Evolutionary conservation across 2,113 vertebrate species (phyloP).

Genomic region (Garra rufa): DNA sequence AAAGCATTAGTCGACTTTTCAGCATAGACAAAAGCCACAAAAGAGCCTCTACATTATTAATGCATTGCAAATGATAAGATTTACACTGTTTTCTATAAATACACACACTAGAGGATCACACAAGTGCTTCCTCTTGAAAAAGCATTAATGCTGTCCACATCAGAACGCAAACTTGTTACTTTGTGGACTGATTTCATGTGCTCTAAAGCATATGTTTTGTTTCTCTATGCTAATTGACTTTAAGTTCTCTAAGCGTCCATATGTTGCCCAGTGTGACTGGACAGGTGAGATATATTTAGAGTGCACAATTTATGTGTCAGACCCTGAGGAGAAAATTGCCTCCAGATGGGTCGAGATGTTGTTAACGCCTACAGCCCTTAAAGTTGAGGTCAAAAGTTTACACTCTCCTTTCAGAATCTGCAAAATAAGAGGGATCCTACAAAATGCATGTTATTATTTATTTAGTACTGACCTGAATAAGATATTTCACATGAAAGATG

Average conservation of each 20-base stretch:
- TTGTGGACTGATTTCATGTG: not conserved
- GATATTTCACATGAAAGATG: no score
- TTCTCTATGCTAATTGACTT: not conserved
- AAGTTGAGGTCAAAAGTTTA: no score
- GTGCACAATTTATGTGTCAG: conserved; percentile 5
- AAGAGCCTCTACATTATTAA: conserved; percentile 59
- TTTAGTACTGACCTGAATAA: no score
- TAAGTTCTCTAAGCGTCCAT: not conserved
- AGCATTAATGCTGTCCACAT: not conserved
- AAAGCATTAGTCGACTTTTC: not conserved
- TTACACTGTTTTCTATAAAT: conserved; percentile 45
- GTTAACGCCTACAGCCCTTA: no score
- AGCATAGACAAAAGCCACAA: conserved; percentile 58
- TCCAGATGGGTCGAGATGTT: conserved; percentile 65
- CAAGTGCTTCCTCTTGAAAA: not conserved
- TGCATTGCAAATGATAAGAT: conserved; percentile 69
- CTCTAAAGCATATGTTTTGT: not conserved
- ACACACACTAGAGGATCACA: not conserved
- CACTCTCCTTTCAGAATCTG: no score
- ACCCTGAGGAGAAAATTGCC: conserved; percentile 34
- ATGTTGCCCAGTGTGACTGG: not conserved
- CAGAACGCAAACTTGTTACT: not conserved
- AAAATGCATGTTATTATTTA: no score
- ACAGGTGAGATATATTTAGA: conserved; percentile 45
- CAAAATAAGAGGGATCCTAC: no score